Evolutionary conservation across 2,113 vertebrate species (phyloP).

Genomic region (Riparia riparia): DNA sequence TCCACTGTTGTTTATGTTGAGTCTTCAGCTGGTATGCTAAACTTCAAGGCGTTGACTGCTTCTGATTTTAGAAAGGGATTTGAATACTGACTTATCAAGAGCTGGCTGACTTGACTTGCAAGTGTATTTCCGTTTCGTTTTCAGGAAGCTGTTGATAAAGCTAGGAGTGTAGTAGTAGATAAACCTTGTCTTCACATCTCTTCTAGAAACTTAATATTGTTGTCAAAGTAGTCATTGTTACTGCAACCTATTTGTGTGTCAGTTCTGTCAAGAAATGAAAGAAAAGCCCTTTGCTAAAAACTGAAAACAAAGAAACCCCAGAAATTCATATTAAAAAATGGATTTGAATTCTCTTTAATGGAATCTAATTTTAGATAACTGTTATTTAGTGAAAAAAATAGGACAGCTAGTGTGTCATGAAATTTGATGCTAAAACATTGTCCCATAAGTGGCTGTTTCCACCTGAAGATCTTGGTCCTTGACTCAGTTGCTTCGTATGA

Average conservation of each 20-base stretch:
- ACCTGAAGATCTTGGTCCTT: background rate
- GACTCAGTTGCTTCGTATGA: background rate
- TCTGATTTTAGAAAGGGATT: slow-evolving; percentile 50
- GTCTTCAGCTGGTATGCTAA: background rate
- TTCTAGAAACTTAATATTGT: background rate
- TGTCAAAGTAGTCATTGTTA: background rate
- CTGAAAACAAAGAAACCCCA: background rate
- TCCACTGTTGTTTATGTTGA: background rate
- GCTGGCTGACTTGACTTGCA: slow-evolving; percentile 39
- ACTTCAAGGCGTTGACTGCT: slow-evolving; percentile 1
- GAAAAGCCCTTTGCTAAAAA: background rate
- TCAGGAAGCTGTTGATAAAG: slow-evolving; percentile 45
- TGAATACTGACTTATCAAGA: slow-evolving; percentile 22
- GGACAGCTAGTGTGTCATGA: background rate
- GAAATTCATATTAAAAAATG: background rate
- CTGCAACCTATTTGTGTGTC: background rate
- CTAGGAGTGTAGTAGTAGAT: background rate
- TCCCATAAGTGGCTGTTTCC: background rate
- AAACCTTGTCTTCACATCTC: slow-evolving; percentile 29
- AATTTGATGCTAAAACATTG: background rate
- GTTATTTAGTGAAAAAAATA: background rate
- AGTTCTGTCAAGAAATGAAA: background rate
- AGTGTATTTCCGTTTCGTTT: slow-evolving; percentile 55
- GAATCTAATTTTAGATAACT: background rate
- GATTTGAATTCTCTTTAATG: background rate